These are phyloP conservation scores for Chydorus sphaericus DNA, from an alignment of 2,888 invertebrate species.

Conservation along the genomic window DNA sequence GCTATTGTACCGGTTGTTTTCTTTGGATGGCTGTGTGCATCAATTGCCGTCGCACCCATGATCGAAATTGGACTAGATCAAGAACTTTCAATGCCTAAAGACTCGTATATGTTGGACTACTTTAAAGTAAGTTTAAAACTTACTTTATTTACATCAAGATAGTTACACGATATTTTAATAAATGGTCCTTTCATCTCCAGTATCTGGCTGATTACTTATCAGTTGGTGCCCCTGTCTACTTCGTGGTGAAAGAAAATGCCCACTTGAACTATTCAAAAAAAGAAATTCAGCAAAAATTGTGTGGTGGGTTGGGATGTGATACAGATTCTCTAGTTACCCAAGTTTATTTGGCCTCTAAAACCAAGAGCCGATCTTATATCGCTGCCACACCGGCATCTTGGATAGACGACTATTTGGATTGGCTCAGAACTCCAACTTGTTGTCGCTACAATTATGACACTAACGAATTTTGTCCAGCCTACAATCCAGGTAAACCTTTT, in stretches of 20 bases:
- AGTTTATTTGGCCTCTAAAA: conserved; percentile 50
- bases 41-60: conserved; percentile 73
- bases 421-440: conserved; percentile 39
- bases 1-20: conserved; percentile 67
- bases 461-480: conserved; percentile 45
- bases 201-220: conserved; percentile 66
- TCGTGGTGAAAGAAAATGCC: conserved; percentile 58
- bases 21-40: conserved; percentile 79
- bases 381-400: conserved; percentile 81
- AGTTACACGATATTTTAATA: too few relatives aligned
- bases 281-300: conserved; percentile 54
- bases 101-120: conserved; percentile 89
- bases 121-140: conserved; percentile 44
- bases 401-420: conserved; percentile 94
- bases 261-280: conserved; percentile 54
- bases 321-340: conserved; percentile 52
- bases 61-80: conserved; percentile 91
- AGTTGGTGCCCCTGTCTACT: conserved; percentile 87
- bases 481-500: conserved; percentile 15
- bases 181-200: too few relatives aligned
- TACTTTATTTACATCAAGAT: background rate
- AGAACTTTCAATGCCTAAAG: conserved; percentile 91
- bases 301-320: conserved; percentile 48
- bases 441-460: background rate
- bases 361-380: conserved; percentile 52